Evolutionary conservation across 2,797 vertebrate genomes (phyloP).

Genomic region (Arrhamphus sclerolepis): DNA sequence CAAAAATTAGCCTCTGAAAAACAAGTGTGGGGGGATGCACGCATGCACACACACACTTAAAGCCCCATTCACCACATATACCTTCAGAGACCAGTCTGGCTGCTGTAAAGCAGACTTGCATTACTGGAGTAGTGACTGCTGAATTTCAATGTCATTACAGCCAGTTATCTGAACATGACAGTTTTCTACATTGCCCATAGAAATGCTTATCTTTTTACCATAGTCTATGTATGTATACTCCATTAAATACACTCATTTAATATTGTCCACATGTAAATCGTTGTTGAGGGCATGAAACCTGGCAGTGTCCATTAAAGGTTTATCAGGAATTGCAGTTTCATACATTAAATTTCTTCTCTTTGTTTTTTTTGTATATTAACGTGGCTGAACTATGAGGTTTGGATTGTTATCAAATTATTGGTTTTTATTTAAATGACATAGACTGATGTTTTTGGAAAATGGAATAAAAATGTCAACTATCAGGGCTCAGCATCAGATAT

Average conservation of each 20-base stretch:
- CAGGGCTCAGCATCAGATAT: slow-evolving; percentile 45
- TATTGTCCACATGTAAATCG: slow-evolving; percentile 58
- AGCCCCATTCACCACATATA: no score
- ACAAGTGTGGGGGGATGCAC: no score
- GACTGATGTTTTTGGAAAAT: slow-evolving; percentile 76
- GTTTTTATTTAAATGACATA: slow-evolving; percentile 73
- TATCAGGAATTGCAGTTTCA: slow-evolving; percentile 58
- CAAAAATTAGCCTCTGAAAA: no score
- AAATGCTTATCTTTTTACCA: slow-evolving; percentile 47
- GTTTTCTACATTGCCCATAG: slow-evolving; percentile 43
- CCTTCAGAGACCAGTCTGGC: slow-evolving; percentile 20
- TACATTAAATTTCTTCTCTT: slow-evolving; percentile 57
- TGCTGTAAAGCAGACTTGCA: slow-evolving; percentile 53
- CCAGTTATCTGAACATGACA: slow-evolving; percentile 39
- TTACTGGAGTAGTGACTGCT: slow-evolving; percentile 46
- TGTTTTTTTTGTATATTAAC: slow-evolving; percentile 69
- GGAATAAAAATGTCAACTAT: slow-evolving; percentile 76
- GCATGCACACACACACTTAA: no score
- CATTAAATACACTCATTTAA: slow-evolving; percentile 29
- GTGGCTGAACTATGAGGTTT: slow-evolving; percentile 66
- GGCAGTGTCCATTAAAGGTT: slow-evolving; percentile 58
- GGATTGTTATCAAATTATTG: slow-evolving; percentile 70
- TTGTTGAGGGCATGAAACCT: slow-evolving; percentile 65
- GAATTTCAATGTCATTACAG: slow-evolving; percentile 40
- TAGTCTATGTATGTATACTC: slow-evolving; percentile 45